Base-by-base conservation (phyloP, 2,113 vertebrate species). In the Strigops habroptila region DNA sequence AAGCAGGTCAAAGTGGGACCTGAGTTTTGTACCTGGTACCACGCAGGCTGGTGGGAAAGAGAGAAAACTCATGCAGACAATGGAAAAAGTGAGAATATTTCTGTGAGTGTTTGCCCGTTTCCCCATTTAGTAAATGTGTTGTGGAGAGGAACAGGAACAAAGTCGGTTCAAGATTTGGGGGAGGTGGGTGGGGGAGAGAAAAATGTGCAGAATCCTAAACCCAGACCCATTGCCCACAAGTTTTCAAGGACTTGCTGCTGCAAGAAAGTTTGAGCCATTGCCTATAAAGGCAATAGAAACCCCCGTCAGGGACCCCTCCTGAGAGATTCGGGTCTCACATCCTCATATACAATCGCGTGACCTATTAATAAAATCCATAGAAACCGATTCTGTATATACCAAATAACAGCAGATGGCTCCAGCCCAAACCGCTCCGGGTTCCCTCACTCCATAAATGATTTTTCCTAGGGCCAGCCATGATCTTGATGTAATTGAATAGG, bases 351-450 rank as follows among this genome's bases (percentile, higher is more conserved):
- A 91, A 94, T 96, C 92, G 81, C 57, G 78, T 97, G 96, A 96
- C 92, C 95, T 82, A 69, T 93, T 76, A 93, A 82, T 82, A 91
- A 93, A 96, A 96, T 97, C 96, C 96, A 97, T 97, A 96, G 96
- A 97, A 97, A 97, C 96, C 67, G 15, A 57, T 95, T 96, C 93
- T 97, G 90, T 97, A 75, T 97, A 83, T 92, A 87, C 96, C 93
- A 96, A 97, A 97, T 93, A 97, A 96, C 88, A 95, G 96, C 91
- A 92, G 91, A 94, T 97, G 96, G 96, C 96, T 95, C 86, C 91
- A 84, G 91, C 86, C 95, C 96, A 97, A 88, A 85, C 81, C 44
- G 1, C 95, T 91, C 87, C 1, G 37, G 81, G 44, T 96, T 95
- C 94, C 95, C 88, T 95, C 96, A 96, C 96, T 95, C 94, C 96